Evolutionary conservation across 2,888 invertebrate genomes (phyloP).

Genomic region (Polydesmus complanatus): DNA sequence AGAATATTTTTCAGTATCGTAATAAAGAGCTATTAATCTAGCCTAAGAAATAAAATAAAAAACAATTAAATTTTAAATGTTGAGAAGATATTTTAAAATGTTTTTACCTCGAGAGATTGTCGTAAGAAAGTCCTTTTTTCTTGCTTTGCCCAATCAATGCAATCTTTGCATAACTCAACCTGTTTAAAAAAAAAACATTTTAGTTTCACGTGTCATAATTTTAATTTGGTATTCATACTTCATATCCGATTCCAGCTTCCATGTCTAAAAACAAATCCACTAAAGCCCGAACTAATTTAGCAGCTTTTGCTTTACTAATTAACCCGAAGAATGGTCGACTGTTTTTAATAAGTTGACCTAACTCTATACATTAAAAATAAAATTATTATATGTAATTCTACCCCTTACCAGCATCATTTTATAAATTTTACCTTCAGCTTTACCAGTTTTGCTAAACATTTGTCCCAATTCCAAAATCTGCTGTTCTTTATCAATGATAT

Average conservation of each 20-base stretch:
- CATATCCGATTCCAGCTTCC: conserved; percentile 90
- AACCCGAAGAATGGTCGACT: conserved; percentile 87
- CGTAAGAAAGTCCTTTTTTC: conserved; percentile 93
- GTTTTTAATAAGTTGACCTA: conserved; percentile 67
- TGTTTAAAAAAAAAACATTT: conserved; percentile 22
- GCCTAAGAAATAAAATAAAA: conserved; percentile 42
- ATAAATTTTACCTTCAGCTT: conserved; percentile 51
- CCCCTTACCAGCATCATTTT: not conserved
- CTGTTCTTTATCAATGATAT: conserved; percentile 81
- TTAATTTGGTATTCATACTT: conserved; percentile 32
- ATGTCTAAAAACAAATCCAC: conserved; percentile 96
- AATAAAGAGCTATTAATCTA: conserved; percentile 84
- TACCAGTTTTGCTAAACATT: conserved; percentile 80
- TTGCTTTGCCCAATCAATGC: conserved; percentile 98
- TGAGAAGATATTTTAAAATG: not conserved
- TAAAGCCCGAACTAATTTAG: conserved; percentile 88
- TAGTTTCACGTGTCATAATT: not conserved
- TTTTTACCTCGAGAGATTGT: conserved; percentile 66
- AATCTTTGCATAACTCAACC: conserved; percentile 53
- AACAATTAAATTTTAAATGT: not conserved
- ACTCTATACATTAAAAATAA: conserved; percentile 27
- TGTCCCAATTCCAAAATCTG: conserved; percentile 85
- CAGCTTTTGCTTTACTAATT: conserved; percentile 98
- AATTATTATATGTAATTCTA: not conserved
- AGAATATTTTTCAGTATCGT: conserved; percentile 75